Base-by-base conservation (phyloP, 2,888 invertebrate genomes). In the Physocephala rufipes region DNA sequence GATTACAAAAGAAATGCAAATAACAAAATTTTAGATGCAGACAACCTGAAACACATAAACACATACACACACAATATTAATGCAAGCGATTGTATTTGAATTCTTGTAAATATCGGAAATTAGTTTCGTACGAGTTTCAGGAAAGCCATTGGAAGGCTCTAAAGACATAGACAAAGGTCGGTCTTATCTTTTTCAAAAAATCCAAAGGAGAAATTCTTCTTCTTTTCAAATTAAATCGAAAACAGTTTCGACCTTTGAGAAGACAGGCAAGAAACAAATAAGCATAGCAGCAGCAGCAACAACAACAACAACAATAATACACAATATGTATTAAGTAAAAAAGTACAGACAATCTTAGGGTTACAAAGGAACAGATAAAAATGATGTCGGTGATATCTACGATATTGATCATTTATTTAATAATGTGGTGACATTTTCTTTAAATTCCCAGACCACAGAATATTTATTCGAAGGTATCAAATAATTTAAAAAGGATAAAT, bases 1-100 rank as follows among this genome's bases (percentile, higher is more conserved):
- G 62, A 15, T 36, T 26, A 63, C 62, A 67, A 71, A 67, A 55
- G 65, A 55, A 72, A 58, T 67, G 62, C 64, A 68, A 70, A 70
- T 70, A 62, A 66, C 53, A 62, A 63, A 70, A 30, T 43, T 3
- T 1, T 7, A 5, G 2, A 43, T 55, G 24, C 61, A 61, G 16
- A 30, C 16, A n/a, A n/a, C n/a, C n/a, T n/a, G n/a, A n/a, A n/a
- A n/a, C 59, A 59, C 0, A 16, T 61, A 16, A 15, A n/a, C n/a
- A 21, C 9, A 19, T 28, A 13, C 9, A 5, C 16, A 36, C 12
- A n/a, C 16, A 9, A 19, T 36, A 24, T 15, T 2, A 24, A 16
- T 26, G 26, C 43, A 21, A 24, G 43, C 24, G 26, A n/a, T 62
- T 65, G 53, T 47, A 28, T 66, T 16, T 66, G 66, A 53, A 26